Evolutionary conservation across 2,888 invertebrate genomes (phyloP).

Genomic region (Linnaemya tessellans): DNA sequence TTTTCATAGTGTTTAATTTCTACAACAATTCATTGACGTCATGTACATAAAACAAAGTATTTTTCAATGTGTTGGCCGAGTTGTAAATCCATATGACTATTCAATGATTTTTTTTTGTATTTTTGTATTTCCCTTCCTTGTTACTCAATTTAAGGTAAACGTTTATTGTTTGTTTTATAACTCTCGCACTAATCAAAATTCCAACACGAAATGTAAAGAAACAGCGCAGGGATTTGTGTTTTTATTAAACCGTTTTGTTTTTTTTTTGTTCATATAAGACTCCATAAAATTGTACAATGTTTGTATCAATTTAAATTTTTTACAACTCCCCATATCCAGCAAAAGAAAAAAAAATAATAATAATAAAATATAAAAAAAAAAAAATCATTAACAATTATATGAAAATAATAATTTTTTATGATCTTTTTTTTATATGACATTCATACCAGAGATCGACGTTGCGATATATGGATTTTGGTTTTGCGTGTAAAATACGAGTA

Average conservation of each 20-base stretch:
- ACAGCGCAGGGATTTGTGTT: conserved; percentile 12
- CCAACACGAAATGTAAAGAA: conserved; percentile 69
- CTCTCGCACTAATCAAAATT: conserved; percentile 69
- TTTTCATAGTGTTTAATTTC: no score
- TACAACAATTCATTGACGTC: neutral
- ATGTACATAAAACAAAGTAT: neutral
- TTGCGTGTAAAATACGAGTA: neutral
- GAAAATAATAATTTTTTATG: conserved; percentile 44
- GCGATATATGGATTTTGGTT: conserved; percentile 16
- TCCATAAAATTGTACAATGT: conserved; percentile 17
- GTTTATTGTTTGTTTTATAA: conserved; percentile 69
- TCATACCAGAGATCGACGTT: conserved; percentile 49
- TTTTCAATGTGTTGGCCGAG: neutral
- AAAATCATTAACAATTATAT: conserved; percentile 42
- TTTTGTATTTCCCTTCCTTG: neutral
- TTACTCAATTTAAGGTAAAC: conserved; percentile 59
- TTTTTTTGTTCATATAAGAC: neutral
- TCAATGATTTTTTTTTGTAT: neutral
- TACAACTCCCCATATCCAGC: neutral
- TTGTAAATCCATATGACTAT: neutral
- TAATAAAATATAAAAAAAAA: neutral
- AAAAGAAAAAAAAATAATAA: neutral
- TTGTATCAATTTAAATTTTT: conserved; percentile 23
- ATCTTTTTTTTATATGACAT: conserved; percentile 25
- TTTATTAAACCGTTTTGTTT: neutral